Evolutionary conservation across 2,888 invertebrate genomes (phyloP).

Genomic region (Altica lythri): DNA sequence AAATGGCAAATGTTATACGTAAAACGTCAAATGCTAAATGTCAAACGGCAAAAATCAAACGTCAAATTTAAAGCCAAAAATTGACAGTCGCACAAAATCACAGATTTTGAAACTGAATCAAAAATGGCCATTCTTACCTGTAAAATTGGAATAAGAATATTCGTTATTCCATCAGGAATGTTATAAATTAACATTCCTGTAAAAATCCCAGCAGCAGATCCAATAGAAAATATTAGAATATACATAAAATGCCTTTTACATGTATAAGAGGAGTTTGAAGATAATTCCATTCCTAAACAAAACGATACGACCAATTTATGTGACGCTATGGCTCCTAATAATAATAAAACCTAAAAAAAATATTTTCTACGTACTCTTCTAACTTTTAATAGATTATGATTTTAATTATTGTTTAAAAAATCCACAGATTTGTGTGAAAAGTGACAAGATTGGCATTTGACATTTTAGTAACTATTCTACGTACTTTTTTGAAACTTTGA

Average conservation of each 20-base stretch:
- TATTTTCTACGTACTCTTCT: neutral
- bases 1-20: too few relatives aligned
- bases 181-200: constrained; percentile 67
- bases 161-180: constrained; percentile 58
- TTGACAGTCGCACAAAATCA: too few relatives aligned
- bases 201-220: constrained; percentile 71
- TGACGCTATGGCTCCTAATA: constrained; percentile 72
- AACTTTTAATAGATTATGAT: neutral
- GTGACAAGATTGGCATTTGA: too few relatives aligned
- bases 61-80: too few relatives aligned
- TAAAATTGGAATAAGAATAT: constrained; percentile 63
- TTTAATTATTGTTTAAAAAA: too few relatives aligned
- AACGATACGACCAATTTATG: constrained; percentile 84
- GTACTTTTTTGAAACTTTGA: too few relatives aligned
- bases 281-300: constrained; percentile 76
- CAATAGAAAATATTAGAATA: constrained; percentile 68
- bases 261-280: constrained; percentile 49
- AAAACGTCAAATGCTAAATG: too few relatives aligned
- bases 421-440: too few relatives aligned
- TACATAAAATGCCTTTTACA: constrained; percentile 62
- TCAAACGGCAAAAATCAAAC: too few relatives aligned
- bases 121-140: constrained; percentile 64
- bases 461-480: too few relatives aligned
- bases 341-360: constrained; percentile 60
- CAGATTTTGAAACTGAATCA: too few relatives aligned